These are phyloP conservation scores for Motacilla tschutschensis DNA, from an alignment of 2,113 vertebrate species.

Conservation along the genomic window DNA sequence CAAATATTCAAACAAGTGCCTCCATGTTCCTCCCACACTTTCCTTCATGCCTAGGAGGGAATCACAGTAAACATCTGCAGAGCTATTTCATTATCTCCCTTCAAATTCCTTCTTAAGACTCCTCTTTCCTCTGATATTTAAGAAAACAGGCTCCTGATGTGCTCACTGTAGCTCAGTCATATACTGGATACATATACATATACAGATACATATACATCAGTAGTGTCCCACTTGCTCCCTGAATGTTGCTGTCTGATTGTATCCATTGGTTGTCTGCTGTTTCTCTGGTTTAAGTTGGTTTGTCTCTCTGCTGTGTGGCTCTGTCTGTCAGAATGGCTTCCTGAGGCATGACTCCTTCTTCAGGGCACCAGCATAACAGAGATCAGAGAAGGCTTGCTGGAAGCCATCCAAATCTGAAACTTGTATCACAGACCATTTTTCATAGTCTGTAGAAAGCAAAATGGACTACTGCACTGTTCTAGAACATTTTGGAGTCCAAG, in stretches of 20 bases:
- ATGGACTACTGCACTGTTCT: neutral
- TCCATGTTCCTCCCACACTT: conserved; percentile 27
- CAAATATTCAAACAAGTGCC: conserved; percentile 39
- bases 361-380: neutral
- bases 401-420: neutral
- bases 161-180: neutral
- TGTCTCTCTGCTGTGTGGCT: neutral
- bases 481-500: neutral
- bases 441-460: neutral
- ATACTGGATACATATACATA: too few species aligned
- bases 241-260: neutral
- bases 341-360: neutral
- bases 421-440: neutral
- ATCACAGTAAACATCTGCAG: conserved; percentile 31
- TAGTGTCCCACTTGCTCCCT: neutral
- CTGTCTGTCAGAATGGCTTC: neutral
- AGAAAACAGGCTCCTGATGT: neutral
- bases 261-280: neutral
- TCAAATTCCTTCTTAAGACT: neutral
- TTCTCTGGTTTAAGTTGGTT: neutral
- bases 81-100: conserved; percentile 6
- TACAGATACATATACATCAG: too few species aligned
- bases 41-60: conserved; percentile 18
- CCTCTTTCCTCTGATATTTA: neutral
- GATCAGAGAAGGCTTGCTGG: neutral